Conservation (phyloP, 2,113 vertebrate species). For the Anas platyrhynchos region DNA sequence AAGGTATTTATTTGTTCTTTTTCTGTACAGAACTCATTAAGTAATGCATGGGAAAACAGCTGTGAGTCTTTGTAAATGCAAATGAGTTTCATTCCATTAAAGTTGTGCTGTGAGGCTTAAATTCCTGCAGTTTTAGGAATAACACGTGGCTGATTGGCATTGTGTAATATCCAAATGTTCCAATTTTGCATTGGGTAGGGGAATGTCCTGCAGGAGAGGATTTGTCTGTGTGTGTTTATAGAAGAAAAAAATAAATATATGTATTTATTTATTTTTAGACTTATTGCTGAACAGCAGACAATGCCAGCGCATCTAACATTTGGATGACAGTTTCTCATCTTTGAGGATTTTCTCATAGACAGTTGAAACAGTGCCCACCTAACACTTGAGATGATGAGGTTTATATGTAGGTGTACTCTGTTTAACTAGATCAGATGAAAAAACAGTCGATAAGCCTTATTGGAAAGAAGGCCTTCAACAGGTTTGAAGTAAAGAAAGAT, state of each 20-base stretch:
- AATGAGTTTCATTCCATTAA: constrained; percentile 14
- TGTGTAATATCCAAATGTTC: neutral
- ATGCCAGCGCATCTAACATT: neutral
- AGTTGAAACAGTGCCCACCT: neutral
- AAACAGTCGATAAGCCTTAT: neutral
- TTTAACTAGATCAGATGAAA: neutral
- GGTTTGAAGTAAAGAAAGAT: neutral
- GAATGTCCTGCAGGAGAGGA: neutral
- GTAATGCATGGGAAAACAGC: neutral
- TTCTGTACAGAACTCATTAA: constrained; percentile 5
- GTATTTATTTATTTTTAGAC: neutral
- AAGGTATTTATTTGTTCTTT: neutral
- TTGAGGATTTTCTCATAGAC: neutral
- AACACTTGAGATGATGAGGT: neutral
- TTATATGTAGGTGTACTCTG: neutral
- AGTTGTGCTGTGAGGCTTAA: neutral
- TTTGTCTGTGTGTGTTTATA: neutral
- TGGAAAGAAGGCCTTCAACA: neutral
- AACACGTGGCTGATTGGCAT: neutral
- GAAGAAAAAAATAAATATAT: neutral
- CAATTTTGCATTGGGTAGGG: neutral
- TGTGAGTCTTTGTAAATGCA: neutral
- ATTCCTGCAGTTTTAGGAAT: neutral
- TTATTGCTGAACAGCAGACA: neutral
- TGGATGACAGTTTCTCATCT: neutral